Evolutionary conservation across 2,797 vertebrate species (phyloP).

Genomic region (Telmatherina bonti): DNA sequence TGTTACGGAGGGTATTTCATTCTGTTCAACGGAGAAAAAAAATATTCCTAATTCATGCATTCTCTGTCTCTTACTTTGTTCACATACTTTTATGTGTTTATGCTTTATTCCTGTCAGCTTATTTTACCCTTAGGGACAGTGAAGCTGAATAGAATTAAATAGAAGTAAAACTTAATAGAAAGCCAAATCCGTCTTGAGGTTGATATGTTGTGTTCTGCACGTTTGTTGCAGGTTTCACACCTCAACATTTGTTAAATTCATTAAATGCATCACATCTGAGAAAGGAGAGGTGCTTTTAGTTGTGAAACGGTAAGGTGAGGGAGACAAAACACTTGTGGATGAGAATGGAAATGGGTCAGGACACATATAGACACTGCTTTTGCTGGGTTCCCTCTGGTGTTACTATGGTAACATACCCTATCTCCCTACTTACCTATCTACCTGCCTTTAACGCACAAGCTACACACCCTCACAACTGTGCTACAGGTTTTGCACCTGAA

Average conservation of each 20-base stretch:
- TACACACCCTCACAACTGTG: conserved; percentile 62
- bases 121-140: conserved; percentile 35
- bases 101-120: conserved; percentile 10
- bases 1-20: conserved; percentile 12
- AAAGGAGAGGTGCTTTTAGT: conserved; percentile 68
- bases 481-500: conserved; percentile 80
- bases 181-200: conserved; percentile 53
- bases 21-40: conserved; percentile 6
- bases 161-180: conserved; percentile 36
- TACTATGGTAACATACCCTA: conserved; percentile 86
- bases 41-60: conserved; percentile 22
- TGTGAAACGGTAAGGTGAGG: conserved; percentile 68
- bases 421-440: conserved; percentile 72
- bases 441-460: conserved; percentile 66
- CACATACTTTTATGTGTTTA: conserved; percentile 26
- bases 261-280: conserved; percentile 57
- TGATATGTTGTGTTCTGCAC: neutral
- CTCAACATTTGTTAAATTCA: conserved; percentile 49
- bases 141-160: conserved; percentile 37
- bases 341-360: conserved; percentile 83
- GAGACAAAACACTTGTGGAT: conserved; percentile 79
- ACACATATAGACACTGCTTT: conserved; percentile 81
- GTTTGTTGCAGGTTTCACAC: conserved; percentile 38
- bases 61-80: conserved; percentile 19
- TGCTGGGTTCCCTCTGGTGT: conserved; percentile 81